Evolutionary conservation across 2,797 vertebrate species (phyloP).

Genomic region (Chrysocyon brachyurus): DNA sequence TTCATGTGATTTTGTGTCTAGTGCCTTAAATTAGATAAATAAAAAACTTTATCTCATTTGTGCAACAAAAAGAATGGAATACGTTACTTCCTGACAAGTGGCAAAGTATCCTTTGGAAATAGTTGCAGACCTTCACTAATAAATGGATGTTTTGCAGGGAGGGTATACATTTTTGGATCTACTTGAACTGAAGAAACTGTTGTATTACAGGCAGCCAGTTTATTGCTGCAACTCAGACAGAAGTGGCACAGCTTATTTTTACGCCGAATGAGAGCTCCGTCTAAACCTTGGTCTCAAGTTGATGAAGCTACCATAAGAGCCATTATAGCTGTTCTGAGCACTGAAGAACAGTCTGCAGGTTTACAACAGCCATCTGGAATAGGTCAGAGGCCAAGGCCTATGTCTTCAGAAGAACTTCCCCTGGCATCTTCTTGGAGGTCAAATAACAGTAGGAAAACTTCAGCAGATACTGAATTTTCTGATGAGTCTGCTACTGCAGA

Average conservation of each 20-base stretch:
- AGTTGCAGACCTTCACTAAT: conserved; percentile 29
- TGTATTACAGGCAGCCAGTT: conserved; percentile 91
- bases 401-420: conserved; percentile 90
- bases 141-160: background rate
- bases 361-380: conserved; percentile 97
- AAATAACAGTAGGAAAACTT: conserved; percentile 86
- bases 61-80: conserved; percentile 27
- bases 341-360: conserved; percentile 93
- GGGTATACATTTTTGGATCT: background rate
- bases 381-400: conserved; percentile 94
- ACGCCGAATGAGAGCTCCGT: conserved; percentile 92
- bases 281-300: conserved; percentile 93
- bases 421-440: conserved; percentile 87
- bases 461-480: conserved; percentile 85
- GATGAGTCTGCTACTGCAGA: conserved; percentile 86
- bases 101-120: conserved; percentile 37
- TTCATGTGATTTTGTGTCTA: conserved; percentile 43
- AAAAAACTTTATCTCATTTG: conserved; percentile 42
- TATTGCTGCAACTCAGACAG: conserved; percentile 94
- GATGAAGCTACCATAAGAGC: conserved; percentile 93
- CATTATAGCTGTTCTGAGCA: conserved; percentile 92
- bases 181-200: conserved; percentile 63
- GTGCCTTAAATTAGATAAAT: conserved; percentile 13
- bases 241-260: conserved; percentile 97
- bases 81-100: background rate